A percentile compares a stretch with the other conserved stretches of the same genome.
These are phyloP conservation scores for Prochilodus magdalenae DNA, from an alignment of 2,113 vertebrate genomes.

Conservation along the genomic window DNA sequence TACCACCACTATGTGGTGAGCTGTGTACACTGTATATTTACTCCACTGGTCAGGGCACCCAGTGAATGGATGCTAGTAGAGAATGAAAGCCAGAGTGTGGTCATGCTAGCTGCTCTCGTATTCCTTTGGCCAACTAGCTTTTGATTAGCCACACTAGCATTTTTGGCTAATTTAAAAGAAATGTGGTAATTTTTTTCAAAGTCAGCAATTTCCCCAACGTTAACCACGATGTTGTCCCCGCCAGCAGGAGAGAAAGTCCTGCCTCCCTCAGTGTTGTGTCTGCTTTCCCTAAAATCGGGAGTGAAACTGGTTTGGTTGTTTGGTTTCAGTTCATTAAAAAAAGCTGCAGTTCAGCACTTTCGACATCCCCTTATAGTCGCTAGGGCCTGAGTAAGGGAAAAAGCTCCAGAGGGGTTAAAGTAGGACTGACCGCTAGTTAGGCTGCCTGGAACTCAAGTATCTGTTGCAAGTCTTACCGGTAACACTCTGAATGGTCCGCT, in stretches of 20 bases:
- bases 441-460: too few species aligned
- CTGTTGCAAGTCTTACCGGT: too few species aligned
- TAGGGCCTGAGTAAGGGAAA: background rate
- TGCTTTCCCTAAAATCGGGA: conserved; percentile 4
- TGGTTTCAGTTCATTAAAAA: conserved; percentile 35
- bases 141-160: too few species aligned
- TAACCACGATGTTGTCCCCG: background rate
- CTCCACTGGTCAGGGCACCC: background rate
- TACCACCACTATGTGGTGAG: too few species aligned
- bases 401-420: background rate
- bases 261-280: background rate
- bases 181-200: too few species aligned
- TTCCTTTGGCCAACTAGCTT: too few species aligned
- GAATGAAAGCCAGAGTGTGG: too few species aligned
- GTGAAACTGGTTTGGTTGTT: conserved; percentile 9
- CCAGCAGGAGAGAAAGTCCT: background rate
- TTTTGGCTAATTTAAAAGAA: too few species aligned
- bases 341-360: conserved; percentile 31
- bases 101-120: too few species aligned
- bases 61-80: too few species aligned
- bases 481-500: too few species aligned
- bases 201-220: too few species aligned
- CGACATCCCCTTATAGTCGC: conserved; percentile 6
- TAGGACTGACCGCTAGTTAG: background rate
- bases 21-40: background rate